Percentiles rank a stretch among this genome's conserved stretches.
phyloP scores from a whole-genome alignment of 2,797 vertebrate species.

The Sebastes iracundus region DNA sequence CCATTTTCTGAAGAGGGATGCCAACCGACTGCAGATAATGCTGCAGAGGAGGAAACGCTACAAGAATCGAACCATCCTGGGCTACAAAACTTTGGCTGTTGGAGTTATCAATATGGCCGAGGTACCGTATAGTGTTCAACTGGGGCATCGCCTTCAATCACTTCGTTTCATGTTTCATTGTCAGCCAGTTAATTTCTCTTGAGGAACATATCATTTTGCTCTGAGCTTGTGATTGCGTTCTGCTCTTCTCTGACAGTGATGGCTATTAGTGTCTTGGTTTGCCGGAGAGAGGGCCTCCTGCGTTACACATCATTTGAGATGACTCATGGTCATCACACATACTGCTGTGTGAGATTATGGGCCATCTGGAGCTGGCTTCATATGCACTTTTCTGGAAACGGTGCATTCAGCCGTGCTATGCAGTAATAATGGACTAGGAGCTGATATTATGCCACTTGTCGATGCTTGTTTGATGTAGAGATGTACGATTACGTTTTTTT shows the following conservation, averaged over 20 bases:
- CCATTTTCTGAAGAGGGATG: constrained; percentile 93
- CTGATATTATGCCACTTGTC: constrained; percentile 5
- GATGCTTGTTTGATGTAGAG: constrained; percentile 14
- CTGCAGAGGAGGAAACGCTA: constrained; percentile 93
- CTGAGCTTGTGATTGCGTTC: constrained; percentile 7
- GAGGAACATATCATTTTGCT: constrained; percentile 1
- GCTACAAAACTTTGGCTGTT: constrained; percentile 93
- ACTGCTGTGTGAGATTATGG: constrained; percentile 62
- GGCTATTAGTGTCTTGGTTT: constrained; percentile 41
- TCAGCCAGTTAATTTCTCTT: constrained; percentile 26
- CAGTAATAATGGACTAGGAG: constrained; percentile 20
- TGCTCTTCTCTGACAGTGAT: constrained; percentile 48
- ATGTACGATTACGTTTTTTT: neutral
- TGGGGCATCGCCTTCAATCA: neutral
- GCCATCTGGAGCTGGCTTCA: constrained; percentile 73
- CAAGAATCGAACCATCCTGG: constrained; percentile 94
- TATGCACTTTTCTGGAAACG: constrained; percentile 38
- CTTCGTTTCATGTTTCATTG: constrained; percentile 13
- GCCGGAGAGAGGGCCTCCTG: constrained; percentile 39
- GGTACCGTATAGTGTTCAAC: constrained; percentile 68
- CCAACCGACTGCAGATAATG: constrained; percentile 93
- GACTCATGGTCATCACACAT: constrained; percentile 67
- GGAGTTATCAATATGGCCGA: constrained; percentile 94
- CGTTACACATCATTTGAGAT: constrained; percentile 50
- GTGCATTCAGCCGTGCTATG: constrained; percentile 14